These are phyloP conservation scores for Clanis bilineata DNA, from an alignment of 2,888 invertebrate genomes.

Conservation along the genomic window DNA sequence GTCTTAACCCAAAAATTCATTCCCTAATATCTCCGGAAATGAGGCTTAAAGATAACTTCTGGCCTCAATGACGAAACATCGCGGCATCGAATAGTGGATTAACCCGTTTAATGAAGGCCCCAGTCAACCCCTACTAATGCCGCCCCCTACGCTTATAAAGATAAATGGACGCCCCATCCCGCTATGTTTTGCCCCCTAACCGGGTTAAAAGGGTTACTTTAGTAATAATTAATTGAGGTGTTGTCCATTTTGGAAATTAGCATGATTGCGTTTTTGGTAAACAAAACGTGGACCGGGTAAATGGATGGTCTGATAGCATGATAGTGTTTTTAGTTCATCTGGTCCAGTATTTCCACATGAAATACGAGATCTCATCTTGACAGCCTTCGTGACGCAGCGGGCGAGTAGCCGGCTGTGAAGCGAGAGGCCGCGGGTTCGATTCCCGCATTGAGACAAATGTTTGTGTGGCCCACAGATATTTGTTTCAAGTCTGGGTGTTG, in stretches of 20 bases:
- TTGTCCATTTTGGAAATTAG: slow-evolving; percentile 55
- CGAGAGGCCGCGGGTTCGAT: too few relatives aligned
- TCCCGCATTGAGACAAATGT: too few relatives aligned
- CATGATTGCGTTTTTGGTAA: slow-evolving; percentile 48
- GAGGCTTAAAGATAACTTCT: slow-evolving; percentile 1
- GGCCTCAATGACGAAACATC: slow-evolving; percentile 12
- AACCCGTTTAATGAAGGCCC: slow-evolving; percentile 55
- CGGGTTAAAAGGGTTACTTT: slow-evolving; percentile 68
- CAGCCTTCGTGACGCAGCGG: too few relatives aligned
- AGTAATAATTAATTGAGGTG: slow-evolving; percentile 70
- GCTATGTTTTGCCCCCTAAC: slow-evolving; percentile 52
- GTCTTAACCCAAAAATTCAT: background rate
- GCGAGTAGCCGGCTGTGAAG: too few relatives aligned
- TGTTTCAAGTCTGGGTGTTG: too few relatives aligned
- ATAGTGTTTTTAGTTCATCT: too few relatives aligned
- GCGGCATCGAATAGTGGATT: slow-evolving; percentile 36
- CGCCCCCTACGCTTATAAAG: slow-evolving; percentile 43
- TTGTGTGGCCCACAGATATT: too few relatives aligned
- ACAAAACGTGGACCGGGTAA: slow-evolving; percentile 15
- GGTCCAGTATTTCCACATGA: too few relatives aligned
- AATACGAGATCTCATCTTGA: too few relatives aligned
- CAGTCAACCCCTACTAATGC: slow-evolving; percentile 27
- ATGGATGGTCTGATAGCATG: background rate
- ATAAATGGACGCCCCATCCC: slow-evolving; percentile 62
- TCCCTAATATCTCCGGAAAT: background rate